These are phyloP conservation scores for Meta bourneti DNA, from an alignment of 2,888 invertebrate species.

Conservation along the genomic window DNA sequence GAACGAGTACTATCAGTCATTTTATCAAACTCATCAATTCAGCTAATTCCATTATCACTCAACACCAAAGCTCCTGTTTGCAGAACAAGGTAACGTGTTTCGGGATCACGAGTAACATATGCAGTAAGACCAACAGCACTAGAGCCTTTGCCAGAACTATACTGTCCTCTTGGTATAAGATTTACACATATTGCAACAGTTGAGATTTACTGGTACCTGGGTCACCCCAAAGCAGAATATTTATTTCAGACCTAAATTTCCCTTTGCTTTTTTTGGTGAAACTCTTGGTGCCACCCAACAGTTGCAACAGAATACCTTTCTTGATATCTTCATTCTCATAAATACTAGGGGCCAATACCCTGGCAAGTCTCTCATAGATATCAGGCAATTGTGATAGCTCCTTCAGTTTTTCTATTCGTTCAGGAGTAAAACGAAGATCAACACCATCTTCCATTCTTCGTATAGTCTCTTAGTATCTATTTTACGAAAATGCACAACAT, in stretches of 20 bases:
- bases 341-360: constrained; percentile 96
- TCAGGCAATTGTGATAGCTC: constrained; percentile 91
- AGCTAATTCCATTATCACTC: constrained; percentile 99
- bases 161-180: constrained; percentile 97
- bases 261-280: constrained; percentile 90
- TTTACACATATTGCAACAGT: constrained; percentile 94
- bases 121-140: constrained; percentile 99
- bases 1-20: constrained; percentile 99
- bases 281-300: constrained; percentile 97
- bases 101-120: constrained; percentile 98
- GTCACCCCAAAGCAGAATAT: constrained; percentile 98
- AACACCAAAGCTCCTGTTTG: constrained; percentile 98
- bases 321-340: constrained; percentile 99
- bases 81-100: constrained; percentile 94
- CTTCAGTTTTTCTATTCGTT: constrained; percentile 91
- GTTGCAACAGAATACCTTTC: constrained; percentile 95
- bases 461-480: constrained; percentile 91
- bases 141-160: constrained; percentile 98
- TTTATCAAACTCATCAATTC: constrained; percentile 99
- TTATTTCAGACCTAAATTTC: constrained; percentile 95
- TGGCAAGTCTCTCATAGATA: constrained; percentile 94
- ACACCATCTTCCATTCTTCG: constrained; percentile 91
- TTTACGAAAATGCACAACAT: constrained; percentile 96
- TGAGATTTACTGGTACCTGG: constrained; percentile 99
- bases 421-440: constrained; percentile 91